Percentiles rank a stretch among this genome's conserved stretches.
Evolutionary conservation across 2,888 invertebrate genomes (phyloP).

Genomic region (Eurois occulta): DNA sequence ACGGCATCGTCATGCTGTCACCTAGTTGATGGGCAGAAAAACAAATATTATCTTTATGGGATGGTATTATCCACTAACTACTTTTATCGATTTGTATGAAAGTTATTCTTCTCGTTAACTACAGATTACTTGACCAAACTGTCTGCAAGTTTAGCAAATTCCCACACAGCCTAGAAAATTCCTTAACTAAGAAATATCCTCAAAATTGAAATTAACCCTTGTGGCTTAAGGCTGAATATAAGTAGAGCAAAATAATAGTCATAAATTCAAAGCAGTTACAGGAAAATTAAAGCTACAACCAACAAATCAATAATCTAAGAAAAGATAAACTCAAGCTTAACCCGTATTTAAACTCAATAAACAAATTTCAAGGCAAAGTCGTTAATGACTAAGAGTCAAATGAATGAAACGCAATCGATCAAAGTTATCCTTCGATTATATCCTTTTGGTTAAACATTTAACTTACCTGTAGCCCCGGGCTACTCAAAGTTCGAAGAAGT

Average conservation of each 20-base stretch:
- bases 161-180: slow-evolving; percentile 28
- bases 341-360: slow-evolving; percentile 54
- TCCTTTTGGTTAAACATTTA: slow-evolving; percentile 62
- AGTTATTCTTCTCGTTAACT: background rate
- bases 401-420: slow-evolving; percentile 70
- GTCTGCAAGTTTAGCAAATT: slow-evolving; percentile 23
- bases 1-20: slow-evolving; percentile 30
- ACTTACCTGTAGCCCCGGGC: slow-evolving; percentile 50
- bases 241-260: background rate
- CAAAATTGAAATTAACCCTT: slow-evolving; percentile 12
- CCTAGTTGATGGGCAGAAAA: slow-evolving; percentile 6
- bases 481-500: slow-evolving; percentile 34
- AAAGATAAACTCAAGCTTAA: slow-evolving; percentile 27
- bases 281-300: slow-evolving; percentile 20
- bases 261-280: slow-evolving; percentile 20
- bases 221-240: background rate
- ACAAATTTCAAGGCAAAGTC: slow-evolving; percentile 52
- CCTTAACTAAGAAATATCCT: slow-evolving; percentile 31
- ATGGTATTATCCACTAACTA: slow-evolving; percentile 10
- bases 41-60: slow-evolving; percentile 16
- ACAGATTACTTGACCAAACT: slow-evolving; percentile 5
- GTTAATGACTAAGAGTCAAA: slow-evolving; percentile 56
- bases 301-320: slow-evolving; percentile 17
- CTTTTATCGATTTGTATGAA: background rate
- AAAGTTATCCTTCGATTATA: slow-evolving; percentile 69